Evolutionary conservation across 1,140 invertebrate genomes (phyloP), one percentile per base, ranked within the genome.

Genomic region (Drosophila prosaltans): DNA sequence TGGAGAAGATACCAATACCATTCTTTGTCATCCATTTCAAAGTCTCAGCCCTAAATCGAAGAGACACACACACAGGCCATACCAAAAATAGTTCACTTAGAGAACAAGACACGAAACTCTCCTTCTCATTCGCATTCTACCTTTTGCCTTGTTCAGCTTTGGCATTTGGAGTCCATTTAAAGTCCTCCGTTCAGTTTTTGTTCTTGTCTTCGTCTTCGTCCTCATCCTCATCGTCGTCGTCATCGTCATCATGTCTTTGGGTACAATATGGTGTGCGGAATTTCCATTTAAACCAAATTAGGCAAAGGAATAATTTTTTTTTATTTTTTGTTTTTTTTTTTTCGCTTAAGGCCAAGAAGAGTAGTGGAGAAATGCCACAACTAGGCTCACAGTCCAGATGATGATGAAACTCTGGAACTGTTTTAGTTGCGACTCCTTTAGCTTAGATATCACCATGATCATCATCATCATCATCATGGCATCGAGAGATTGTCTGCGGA

Each of bases 281-380:
- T 86, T 86, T 86, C 82, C 82, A 86, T 88, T 86, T 88, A 88
- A 86, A 76, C 82, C 82, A 86, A 86, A 86, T 86, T 86, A 88
- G 82, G 82, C 79, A 88, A 77, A 88, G 82, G 82, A 85, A 85
- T 88, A 85, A 73, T 79, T 51, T 83, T 82, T 88, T 36, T 36
- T 7, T 7, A 4, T 36, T 36, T 36, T 36, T 36, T 36, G 3
- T 36, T 36, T 36, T 5, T 36, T 36, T 5, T 6, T 36, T 36
- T 76, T 81, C 54, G 75, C 76, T 66, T 73, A 70, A 74, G 72
- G 76, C 75, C 81, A 85, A 78, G 45, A 85, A 78, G 45, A 51
- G 45, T 51, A 51, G 45, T 51, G 43, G 61, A 63, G 43, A 55
- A 65, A 65, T 55, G 63, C 48, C 63, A 65, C 63, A 65, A 65